phyloP scores from a whole-genome alignment of 2,888 invertebrate genomes.

The Neria commutata region DNA sequence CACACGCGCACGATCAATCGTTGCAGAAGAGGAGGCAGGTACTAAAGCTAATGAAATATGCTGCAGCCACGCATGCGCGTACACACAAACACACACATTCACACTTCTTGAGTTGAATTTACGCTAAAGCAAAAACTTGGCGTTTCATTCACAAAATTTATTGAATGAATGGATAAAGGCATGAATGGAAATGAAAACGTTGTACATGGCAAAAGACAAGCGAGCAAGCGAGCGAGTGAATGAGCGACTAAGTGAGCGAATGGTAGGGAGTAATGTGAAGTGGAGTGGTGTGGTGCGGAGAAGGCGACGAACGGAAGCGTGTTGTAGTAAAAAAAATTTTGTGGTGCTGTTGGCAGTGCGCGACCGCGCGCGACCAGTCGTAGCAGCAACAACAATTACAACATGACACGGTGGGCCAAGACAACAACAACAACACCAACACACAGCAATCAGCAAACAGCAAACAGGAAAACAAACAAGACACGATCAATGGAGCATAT shows the following conservation, averaged over 20 bases:
- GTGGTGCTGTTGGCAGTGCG: neutral
- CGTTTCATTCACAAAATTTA: slow-evolving; percentile 51
- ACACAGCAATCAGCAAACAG: slow-evolving; percentile 10
- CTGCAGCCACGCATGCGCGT: neutral
- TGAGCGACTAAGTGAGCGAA: no score
- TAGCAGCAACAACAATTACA: neutral
- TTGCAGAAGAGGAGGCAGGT: no score
- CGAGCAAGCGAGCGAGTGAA: slow-evolving; percentile 13
- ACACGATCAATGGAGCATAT: neutral
- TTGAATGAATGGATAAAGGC: slow-evolving; percentile 24
- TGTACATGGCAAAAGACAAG: slow-evolving; percentile 19
- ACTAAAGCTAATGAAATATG: neutral
- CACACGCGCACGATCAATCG: neutral
- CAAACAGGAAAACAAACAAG: neutral
- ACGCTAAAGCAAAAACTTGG: slow-evolving; percentile 47
- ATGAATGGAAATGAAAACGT: slow-evolving; percentile 26
- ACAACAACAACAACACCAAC: slow-evolving; percentile 13
- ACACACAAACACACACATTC: slow-evolving; percentile 8
- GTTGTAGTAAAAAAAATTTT: neutral
- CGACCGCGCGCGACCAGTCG: neutral
- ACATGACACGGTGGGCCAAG: no score
- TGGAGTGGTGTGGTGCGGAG: no score
- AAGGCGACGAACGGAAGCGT: neutral
- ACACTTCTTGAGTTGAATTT: slow-evolving; percentile 32
- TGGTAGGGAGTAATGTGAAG: no score